Evolutionary conservation across 2,888 invertebrate genomes (phyloP), one percentile per base, ranked within the genome.

Genomic region (Lordiphosa fenestrarum): DNA sequence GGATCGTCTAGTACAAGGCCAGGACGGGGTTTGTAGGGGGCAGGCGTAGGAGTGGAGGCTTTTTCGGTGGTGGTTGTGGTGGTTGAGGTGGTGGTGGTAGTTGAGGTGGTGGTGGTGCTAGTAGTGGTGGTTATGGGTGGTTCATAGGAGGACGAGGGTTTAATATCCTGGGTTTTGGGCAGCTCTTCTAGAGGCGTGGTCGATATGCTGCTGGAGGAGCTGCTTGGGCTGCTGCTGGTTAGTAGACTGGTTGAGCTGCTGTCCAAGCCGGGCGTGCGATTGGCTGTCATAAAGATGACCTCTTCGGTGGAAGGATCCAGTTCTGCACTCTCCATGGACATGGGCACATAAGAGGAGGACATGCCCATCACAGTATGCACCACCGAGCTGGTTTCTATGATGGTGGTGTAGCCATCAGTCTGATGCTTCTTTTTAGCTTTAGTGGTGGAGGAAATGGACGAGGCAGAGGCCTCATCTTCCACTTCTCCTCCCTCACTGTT

Each of bases 1-100:
- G 94, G 92, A 84, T 96, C 96, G 69, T 96, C 96, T 10, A 96
- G 90, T 0, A 96, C 96, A 53, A 96, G 95, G 15, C 96, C 96
- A 0, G 96, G 96, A 7, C 96, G 91, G 0, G 95, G 95, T 23
- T 94, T 92, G 87, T 95, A 95, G 0, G 93, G 63, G 38, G 73
- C 67, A 9, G 78, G 71, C 33, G 81, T 69, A 40, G 83, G 68
- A 57, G 78, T 69, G 49, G 61, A 52, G 51, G 63, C 50, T 39
- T 64, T 65, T 66, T 84, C 73, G 54, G 73, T 69, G 30, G 86
- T 63, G 40, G 75, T 65, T 30, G 75, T 66, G 13, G 87, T 54
- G 47, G 68, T 65, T 23, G 66, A 52, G n/a, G 69, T 63, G 42
- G 71, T 53, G 21, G 69, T 60, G 23, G 76, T 65, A 25, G 69